Evolutionary conservation across 2,888 invertebrate species (phyloP).

Genomic region (Seira ritae): DNA sequence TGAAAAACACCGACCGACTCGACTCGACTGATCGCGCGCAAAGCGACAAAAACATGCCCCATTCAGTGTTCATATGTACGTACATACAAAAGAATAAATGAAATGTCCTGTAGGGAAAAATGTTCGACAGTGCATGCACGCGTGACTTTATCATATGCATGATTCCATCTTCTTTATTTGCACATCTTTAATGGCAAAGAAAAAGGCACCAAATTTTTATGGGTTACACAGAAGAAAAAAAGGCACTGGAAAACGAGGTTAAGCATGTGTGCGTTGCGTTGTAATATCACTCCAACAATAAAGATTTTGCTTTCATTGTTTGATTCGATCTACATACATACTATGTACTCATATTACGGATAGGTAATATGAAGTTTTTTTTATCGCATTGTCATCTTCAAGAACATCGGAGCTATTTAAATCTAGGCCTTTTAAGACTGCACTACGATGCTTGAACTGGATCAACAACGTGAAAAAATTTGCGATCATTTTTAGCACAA

Average conservation of each 20-base stretch:
- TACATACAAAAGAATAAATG: conserved; percentile 13
- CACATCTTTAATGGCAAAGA: conserved; percentile 3
- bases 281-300: not conserved
- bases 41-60: conserved; percentile 21
- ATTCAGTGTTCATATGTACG: conserved; percentile 26
- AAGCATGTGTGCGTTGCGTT: not conserved
- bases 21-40: no score
- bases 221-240: not conserved
- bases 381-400: not conserved
- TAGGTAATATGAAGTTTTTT: no score
- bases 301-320: conserved; percentile 13
- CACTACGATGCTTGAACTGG: not conserved
- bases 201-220: not conserved
- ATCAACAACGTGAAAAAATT: not conserved
- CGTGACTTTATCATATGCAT: conserved; percentile 2
- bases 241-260: conserved; percentile 10
- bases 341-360: no score
- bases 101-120: conserved; percentile 21
- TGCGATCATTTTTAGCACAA: no score
- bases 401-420: not conserved
- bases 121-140: conserved; percentile 31
- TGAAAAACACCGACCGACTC: not conserved
- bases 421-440: not conserved
- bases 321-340: no score
- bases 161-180: conserved; percentile 11